Base-by-base conservation (phyloP, 2,797 vertebrate genomes). In the Enteromius anoplus region DNA sequence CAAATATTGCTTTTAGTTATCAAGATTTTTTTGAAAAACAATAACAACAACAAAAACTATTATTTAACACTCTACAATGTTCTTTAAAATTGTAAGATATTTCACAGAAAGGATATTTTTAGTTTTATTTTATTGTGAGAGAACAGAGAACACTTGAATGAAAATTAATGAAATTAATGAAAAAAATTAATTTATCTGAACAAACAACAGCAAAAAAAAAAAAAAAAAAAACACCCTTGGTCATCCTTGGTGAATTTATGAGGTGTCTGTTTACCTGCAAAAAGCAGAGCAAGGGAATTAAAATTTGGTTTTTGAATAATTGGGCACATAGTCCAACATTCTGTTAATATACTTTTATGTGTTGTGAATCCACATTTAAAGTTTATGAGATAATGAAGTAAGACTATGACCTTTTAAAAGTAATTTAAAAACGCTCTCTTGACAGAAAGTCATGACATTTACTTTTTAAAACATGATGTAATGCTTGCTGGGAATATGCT, bases 221-320 rank as follows among this genome's bases (percentile, higher is more conserved):
- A 64, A 45, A 29, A 32, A 7, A 3, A 12, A 1, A 42, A 11
- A 45, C 42, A 45, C 9, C 14, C 4, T 49, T 49, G 19, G 21
- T 66, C 64, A 21, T 83, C 78, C 51, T 64, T 55, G 37, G 53
- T 40, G 73, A 83, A 49, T 82, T 64, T 14, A 0, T 78, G 55
- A 42, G 15, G 66, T 78, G 62, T 49, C 84, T 42, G 3, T 42
- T 76, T 45, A 85, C 78, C 86, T 85, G 17, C 5, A 32, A 14
- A 53, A 53, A 68, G 5, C 40, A 49, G 12, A 73, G 26, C 1
- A 45, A 65, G n/a, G 6, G 1, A 80, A 51, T 14, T 69, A 1
- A 29, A 14, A 45, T 76, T 73, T 58, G 15, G 9, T 60, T 23
- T n/a, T 12, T 47, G 26, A 47, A 47, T 49, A 76, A 71, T 47